Conservation (phyloP, 1,140 invertebrate genomes). For the Bombyx mori region DNA sequence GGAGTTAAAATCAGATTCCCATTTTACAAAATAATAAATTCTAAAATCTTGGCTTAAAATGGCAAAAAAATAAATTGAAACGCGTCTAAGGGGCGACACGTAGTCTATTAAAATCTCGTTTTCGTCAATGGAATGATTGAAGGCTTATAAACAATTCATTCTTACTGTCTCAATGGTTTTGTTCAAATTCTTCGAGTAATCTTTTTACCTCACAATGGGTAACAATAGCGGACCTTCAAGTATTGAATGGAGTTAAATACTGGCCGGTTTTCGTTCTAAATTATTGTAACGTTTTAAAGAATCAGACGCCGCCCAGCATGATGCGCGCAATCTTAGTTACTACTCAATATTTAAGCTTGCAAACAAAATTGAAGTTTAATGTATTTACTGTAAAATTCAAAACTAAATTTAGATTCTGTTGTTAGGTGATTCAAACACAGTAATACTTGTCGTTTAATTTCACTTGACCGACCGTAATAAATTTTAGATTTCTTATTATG, state of each 20-base stretch:
- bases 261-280: conserved; percentile 46
- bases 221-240: conserved; percentile 46
- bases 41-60: neutral
- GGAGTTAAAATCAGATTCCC: no score
- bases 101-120: conserved; percentile 68
- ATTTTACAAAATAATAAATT: no score
- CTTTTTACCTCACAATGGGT: conserved; percentile 57
- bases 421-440: neutral
- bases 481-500: conserved; percentile 22
- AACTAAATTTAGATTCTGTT: neutral
- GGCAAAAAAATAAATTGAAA: conserved; percentile 22
- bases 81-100: conserved; percentile 52
- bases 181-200: conserved; percentile 62
- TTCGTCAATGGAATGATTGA: conserved; percentile 65
- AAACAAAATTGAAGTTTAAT: neutral
- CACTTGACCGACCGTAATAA: conserved; percentile 41
- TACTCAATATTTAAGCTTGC: neutral
- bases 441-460: conserved; percentile 19
- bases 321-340: no score
- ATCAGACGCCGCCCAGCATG: conserved; percentile 44
- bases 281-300: conserved; percentile 60
- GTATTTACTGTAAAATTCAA: neutral
- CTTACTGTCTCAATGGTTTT: conserved; percentile 49
- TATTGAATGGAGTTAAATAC: conserved; percentile 51
- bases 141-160: conserved; percentile 62